Evolutionary conservation across 2,113 vertebrate species (phyloP).

Genomic region (Irena cyanogastra): DNA sequence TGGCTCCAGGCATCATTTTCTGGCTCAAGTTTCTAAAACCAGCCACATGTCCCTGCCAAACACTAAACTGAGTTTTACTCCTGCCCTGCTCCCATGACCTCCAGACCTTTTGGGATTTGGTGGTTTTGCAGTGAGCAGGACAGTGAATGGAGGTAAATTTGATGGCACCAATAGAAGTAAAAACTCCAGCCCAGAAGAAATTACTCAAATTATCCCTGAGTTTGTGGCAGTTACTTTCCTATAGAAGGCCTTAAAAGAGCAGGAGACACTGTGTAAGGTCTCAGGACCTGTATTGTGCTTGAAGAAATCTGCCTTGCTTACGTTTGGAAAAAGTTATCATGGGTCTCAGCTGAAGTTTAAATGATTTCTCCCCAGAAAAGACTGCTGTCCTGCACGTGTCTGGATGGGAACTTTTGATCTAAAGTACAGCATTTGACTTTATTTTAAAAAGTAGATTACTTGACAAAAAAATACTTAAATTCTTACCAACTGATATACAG

Average conservation of each 20-base stretch:
- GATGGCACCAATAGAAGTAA: background rate
- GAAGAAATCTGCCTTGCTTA: background rate
- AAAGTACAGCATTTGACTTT: background rate
- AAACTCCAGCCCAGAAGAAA: background rate
- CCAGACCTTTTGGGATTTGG: background rate
- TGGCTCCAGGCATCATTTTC: background rate
- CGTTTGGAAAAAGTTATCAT: background rate
- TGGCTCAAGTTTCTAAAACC: background rate
- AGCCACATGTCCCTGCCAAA: background rate
- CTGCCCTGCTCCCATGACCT: background rate
- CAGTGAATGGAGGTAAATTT: background rate
- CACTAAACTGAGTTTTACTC: background rate
- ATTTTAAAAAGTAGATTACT: background rate
- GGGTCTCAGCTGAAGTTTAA: background rate
- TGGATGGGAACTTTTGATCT: background rate
- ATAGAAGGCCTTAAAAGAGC: background rate
- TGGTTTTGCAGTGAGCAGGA: background rate
- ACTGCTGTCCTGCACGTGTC: background rate
- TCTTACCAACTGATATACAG: constrained; percentile 73
- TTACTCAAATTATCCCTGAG: background rate
- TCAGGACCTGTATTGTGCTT: background rate
- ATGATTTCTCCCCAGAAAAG: background rate
- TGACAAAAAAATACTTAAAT: background rate
- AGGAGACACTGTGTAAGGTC: background rate
- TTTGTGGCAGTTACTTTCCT: background rate